Percentiles rank a stretch among this genome's conserved stretches.
phyloP scores from a whole-genome alignment of 1,140 invertebrate species.

The Caenorhabditis tropicalis region DNA sequence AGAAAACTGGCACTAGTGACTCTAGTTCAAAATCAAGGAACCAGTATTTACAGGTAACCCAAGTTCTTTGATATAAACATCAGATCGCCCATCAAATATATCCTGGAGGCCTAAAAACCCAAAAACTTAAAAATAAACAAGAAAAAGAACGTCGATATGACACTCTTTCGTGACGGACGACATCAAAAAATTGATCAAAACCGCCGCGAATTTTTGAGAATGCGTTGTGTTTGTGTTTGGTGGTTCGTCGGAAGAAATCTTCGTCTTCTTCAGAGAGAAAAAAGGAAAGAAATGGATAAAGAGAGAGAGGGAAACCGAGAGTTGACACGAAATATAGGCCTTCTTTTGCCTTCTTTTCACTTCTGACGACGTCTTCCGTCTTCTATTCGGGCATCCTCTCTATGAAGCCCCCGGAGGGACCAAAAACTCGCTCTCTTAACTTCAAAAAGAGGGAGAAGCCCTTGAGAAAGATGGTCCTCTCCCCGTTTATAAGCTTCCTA shows the following conservation, averaged over 20 bases:
- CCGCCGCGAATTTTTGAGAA: not conserved
- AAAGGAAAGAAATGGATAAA: not conserved
- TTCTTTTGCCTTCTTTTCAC: not conserved
- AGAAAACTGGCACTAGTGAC: too few relatives aligned
- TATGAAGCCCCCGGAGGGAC: not conserved
- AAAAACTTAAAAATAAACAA: slow-evolving; percentile 20
- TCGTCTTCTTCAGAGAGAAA: not conserved
- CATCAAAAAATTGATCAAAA: slow-evolving; percentile 42
- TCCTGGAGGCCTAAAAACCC: not conserved
- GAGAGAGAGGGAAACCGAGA: slow-evolving; percentile 30
- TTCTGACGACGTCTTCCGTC: slow-evolving; percentile 33
- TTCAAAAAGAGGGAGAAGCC: slow-evolving; percentile 1
- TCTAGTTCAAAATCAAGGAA: too few relatives aligned
- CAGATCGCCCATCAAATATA: not conserved
- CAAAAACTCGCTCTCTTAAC: slow-evolving; percentile 14
- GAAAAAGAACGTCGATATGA: not conserved
- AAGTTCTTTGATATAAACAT: too few relatives aligned
- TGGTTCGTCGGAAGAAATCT: not conserved
- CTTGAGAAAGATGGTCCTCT: not conserved
- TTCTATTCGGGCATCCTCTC: not conserved
- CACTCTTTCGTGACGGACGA: not conserved
- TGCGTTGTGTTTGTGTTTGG: slow-evolving; percentile 29
- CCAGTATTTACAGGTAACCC: too few relatives aligned
- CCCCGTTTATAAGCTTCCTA: slow-evolving; percentile 38
- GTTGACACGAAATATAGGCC: slow-evolving; percentile 46